phyloP scores from a whole-genome alignment of 2,888 invertebrate genomes.

The Agrotis segetum region DNA sequence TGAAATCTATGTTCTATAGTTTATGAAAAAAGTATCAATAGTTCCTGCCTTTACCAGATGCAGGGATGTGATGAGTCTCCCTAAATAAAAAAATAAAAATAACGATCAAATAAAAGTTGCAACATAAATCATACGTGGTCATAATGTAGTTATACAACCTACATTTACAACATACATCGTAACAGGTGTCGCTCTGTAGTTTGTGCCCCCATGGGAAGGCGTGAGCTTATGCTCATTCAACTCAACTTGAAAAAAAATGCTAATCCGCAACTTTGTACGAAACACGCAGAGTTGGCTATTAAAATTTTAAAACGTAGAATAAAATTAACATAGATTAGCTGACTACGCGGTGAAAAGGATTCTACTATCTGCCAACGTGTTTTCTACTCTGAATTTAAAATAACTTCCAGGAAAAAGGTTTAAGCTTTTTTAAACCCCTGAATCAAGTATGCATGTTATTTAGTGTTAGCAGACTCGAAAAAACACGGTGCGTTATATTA shows the following conservation, averaged over 20 bases:
- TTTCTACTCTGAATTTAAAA: conserved; percentile 14
- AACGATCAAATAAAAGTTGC: background rate
- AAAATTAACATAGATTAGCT: conserved; percentile 44
- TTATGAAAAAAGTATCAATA: background rate
- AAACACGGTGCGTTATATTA: background rate
- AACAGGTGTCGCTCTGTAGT: too few species aligned
- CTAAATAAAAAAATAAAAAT: background rate
- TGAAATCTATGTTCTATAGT: background rate
- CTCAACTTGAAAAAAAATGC: background rate
- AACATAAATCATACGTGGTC: background rate
- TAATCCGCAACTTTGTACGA: background rate
- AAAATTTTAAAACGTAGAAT: conserved; percentile 31
- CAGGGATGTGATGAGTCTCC: too few species aligned
- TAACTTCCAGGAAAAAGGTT: background rate
- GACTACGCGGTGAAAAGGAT: conserved; percentile 23
- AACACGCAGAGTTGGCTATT: background rate
- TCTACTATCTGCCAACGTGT: conserved; percentile 13
- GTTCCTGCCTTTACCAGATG: background rate
- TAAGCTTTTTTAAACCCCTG: too few species aligned
- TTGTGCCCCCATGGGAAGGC: too few species aligned
- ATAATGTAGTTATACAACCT: background rate
- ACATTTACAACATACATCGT: too few species aligned
- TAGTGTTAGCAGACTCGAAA: background rate
- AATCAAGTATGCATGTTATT: too few species aligned
- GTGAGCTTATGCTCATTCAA: too few species aligned